A percentile compares a stretch with the other conserved stretches of the same genome.
Evolutionary conservation across 2,888 invertebrate species (phyloP).

Genomic region (Tipula vernalis): DNA sequence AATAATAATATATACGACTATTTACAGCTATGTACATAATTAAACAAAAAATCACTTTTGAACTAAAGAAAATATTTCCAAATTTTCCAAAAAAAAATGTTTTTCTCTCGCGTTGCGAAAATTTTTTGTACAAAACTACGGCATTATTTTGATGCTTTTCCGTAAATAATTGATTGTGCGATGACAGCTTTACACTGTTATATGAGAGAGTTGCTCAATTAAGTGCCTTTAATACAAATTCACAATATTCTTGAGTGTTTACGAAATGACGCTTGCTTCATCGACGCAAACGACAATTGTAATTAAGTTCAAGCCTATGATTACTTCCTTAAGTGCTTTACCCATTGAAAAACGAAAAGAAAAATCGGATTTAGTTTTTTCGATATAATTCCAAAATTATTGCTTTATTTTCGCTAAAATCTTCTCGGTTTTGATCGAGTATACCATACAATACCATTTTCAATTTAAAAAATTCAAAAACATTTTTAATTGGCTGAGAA

Average conservation of each 20-base stretch:
- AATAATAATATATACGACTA: background rate
- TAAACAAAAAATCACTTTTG: background rate
- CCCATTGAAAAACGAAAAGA: no score
- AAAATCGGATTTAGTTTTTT: no score
- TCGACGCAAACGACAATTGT: background rate
- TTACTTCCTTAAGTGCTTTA: no score
- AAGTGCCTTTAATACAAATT: background rate
- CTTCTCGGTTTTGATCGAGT: no score
- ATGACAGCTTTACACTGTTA: background rate
- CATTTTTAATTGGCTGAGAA: no score
- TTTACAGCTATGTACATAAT: background rate
- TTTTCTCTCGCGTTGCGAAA: background rate
- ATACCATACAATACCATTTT: no score
- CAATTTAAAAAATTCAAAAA: no score
- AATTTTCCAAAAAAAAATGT: background rate
- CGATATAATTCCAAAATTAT: no score
- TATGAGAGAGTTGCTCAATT: background rate
- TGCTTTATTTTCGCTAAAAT: no score
- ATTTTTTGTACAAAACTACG: background rate
- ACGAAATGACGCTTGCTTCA: background rate
- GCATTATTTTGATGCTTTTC: slow-evolving; percentile 8
- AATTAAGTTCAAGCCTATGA: no score
- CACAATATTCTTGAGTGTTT: background rate
- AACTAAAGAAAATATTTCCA: background rate
- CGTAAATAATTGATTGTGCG: background rate